phyloP scores from a whole-genome alignment of 2,888 invertebrate species.

The Microctonus aethiopoides region DNA sequence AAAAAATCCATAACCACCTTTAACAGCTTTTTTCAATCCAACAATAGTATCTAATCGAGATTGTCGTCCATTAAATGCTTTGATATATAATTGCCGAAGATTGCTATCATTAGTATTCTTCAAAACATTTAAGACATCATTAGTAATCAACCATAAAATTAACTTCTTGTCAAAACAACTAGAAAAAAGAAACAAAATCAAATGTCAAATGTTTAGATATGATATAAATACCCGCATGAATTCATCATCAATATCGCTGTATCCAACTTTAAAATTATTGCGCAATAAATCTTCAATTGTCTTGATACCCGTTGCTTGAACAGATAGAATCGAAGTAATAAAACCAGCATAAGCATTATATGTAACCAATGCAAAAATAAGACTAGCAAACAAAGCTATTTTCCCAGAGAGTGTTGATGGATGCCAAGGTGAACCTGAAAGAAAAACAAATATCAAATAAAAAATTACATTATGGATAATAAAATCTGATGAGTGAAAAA shows the following conservation, averaged over 20 bases:
- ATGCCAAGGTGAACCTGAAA: slow-evolving; percentile 71
- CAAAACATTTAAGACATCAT: slow-evolving; percentile 39
- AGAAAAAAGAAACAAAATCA: not conserved
- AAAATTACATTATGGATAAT: not conserved
- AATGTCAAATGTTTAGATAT: not conserved
- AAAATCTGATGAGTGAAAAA: not conserved
- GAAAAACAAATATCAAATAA: not conserved
- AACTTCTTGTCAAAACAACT: not conserved
- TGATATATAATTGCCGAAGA: slow-evolving; percentile 70
- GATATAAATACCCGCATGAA: slow-evolving; percentile 74
- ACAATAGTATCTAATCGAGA: slow-evolving; percentile 54
- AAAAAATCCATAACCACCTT: slow-evolving; percentile 74
- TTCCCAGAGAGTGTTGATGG: slow-evolving; percentile 72
- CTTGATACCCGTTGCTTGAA: slow-evolving; percentile 70
- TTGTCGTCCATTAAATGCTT: slow-evolving; percentile 61
- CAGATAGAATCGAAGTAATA: slow-evolving; percentile 75
- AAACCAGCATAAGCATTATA: slow-evolving; percentile 77
- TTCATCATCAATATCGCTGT: slow-evolving; percentile 73
- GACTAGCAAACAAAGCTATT: slow-evolving; percentile 70
- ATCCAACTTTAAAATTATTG: slow-evolving; percentile 73
- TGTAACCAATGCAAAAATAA: slow-evolving; percentile 73
- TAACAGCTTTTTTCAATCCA: slow-evolving; percentile 70
- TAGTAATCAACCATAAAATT: too few relatives aligned
- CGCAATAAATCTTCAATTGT: slow-evolving; percentile 72
- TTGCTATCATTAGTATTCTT: slow-evolving; percentile 71